Conservation (phyloP, 2,797 vertebrate genomes). For the Rhincodon typus region DNA sequence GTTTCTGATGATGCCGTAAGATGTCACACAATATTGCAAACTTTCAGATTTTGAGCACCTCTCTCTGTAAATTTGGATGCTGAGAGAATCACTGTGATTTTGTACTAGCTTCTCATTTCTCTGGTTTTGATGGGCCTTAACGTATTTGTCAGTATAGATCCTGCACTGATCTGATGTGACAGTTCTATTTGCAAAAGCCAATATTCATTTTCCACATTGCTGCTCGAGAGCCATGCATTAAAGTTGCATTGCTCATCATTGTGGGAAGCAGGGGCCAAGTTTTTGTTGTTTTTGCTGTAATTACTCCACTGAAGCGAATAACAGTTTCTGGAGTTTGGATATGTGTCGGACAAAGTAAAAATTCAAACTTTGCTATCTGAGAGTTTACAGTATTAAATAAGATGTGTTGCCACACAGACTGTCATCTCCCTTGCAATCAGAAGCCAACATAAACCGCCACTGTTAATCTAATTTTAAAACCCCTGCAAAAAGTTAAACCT, state of each 20-base stretch:
- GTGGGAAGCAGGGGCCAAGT: neutral
- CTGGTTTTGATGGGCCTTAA: neutral
- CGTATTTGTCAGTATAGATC: neutral
- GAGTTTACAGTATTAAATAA: too few relatives aligned
- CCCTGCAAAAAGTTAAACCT: neutral
- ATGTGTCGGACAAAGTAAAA: neutral
- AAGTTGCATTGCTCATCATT: neutral
- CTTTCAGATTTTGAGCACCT: neutral
- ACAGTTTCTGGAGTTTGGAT: neutral
- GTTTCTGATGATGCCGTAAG: neutral
- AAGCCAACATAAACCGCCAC: neutral
- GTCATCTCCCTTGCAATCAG: neutral
- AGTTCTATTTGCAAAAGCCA: conserved; percentile 14
- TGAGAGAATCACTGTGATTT: neutral
- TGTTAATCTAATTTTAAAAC: neutral
- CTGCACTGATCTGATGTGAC: neutral
- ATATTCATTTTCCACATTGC: neutral
- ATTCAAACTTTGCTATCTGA: neutral
- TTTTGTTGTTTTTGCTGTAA: neutral
- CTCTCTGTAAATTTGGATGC: neutral
- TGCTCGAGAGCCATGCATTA: neutral
- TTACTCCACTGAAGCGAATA: neutral
- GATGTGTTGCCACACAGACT: neutral
- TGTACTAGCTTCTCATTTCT: neutral
- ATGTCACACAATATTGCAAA: neutral